These are phyloP conservation scores for Rhopalosiphum nymphaeae DNA, from an alignment of 2,888 invertebrate species.

Conservation along the genomic window DNA sequence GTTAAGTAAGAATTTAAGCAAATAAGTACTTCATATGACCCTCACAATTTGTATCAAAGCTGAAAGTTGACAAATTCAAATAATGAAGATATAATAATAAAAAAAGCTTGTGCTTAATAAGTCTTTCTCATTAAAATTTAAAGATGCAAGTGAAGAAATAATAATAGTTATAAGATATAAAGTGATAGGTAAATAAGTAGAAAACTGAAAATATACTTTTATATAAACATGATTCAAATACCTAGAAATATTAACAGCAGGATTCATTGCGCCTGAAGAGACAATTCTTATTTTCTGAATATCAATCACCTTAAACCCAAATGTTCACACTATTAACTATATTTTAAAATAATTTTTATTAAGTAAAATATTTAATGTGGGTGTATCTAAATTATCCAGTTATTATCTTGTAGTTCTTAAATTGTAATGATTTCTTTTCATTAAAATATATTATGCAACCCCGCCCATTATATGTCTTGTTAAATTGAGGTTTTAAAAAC, in stretches of 20 bases:
- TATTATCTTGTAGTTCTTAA: background rate
- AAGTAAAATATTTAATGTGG: constrained; percentile 17
- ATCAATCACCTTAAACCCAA: constrained; percentile 64
- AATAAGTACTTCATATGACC: constrained; percentile 52
- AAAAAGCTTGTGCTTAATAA: constrained; percentile 37
- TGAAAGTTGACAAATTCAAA: background rate
- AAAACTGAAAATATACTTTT: constrained; percentile 48
- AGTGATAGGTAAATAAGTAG: constrained; percentile 47
- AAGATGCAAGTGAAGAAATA: constrained; percentile 52
- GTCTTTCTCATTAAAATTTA: constrained; percentile 7
- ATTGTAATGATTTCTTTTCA: constrained; percentile 21
- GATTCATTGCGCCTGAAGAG: constrained; percentile 56
- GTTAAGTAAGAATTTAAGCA: constrained; percentile 13
- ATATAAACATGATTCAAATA: constrained; percentile 56
- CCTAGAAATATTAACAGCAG: constrained; percentile 57
- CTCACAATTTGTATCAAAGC: constrained; percentile 30
- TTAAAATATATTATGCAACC: background rate
- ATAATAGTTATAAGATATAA: constrained; percentile 14
- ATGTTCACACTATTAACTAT: constrained; percentile 60
- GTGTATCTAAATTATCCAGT: constrained; percentile 14
- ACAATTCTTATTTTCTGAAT: constrained; percentile 61
- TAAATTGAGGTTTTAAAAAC: background rate
- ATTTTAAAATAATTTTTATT: constrained; percentile 36
- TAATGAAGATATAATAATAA: constrained; percentile 37
- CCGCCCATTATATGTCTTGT: constrained; percentile 7